Conservation (phyloP, 2,113 vertebrate species). For the Nymphicus hollandicus region DNA sequence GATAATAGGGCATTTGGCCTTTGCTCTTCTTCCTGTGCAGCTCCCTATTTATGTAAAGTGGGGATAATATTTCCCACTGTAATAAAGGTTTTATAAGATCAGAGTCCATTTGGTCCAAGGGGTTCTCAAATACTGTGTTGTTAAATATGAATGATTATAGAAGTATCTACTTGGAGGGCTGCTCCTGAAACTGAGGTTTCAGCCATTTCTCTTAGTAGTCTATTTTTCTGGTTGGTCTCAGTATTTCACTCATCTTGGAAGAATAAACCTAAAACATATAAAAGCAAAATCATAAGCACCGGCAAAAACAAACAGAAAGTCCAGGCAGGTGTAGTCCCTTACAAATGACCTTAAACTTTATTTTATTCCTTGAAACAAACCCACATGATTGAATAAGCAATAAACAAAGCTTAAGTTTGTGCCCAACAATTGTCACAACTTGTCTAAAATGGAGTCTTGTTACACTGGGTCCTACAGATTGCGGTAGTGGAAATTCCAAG, state of each 20-base stretch:
- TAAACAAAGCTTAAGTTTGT: not conserved
- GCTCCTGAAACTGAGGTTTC: not conserved
- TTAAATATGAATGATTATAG: not conserved
- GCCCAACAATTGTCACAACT: not conserved
- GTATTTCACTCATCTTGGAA: not conserved
- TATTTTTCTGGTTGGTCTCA: not conserved
- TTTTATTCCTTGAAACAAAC: constrained; percentile 18
- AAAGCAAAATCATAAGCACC: not conserved
- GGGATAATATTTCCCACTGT: not conserved
- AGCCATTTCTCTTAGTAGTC: not conserved
- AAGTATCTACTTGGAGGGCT: not conserved
- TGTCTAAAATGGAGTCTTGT: not conserved
- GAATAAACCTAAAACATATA: not conserved
- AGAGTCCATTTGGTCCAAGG: not conserved
- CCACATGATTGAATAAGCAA: not conserved
- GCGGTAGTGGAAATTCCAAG: not conserved
- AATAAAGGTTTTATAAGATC: not conserved
- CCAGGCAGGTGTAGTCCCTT: not conserved
- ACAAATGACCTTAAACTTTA: not conserved
- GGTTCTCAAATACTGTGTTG: not conserved
- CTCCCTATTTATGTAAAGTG: not conserved
- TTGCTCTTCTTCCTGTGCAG: not conserved
- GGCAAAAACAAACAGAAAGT: not conserved
- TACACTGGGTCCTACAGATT: not conserved
- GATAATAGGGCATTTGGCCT: not conserved